Base-by-base conservation (phyloP, 1,140 invertebrate species). In the Drosophila azteca region DNA sequence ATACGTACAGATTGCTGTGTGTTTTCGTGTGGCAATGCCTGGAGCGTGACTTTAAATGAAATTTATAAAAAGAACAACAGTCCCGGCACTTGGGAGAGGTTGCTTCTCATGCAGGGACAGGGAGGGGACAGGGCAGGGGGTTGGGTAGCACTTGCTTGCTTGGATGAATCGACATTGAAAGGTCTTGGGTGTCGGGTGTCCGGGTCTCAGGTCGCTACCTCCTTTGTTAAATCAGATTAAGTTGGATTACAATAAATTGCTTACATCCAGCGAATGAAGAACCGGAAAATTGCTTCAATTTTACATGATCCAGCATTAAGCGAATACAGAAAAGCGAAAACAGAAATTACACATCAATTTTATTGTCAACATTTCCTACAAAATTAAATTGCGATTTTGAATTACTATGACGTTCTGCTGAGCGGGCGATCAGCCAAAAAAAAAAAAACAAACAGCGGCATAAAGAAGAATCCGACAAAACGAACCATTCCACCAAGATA, bases 201-300 rank as follows among this genome's bases (percentile, higher is more conserved):
- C 11, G 13, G 54, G 29, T 53, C 51, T 53, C 44, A 13, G 35
- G 35, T 45, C 26, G 39, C 43, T 50, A 54, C 73, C 48, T 59
- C 35, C 49, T 59, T 73, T 44, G 35, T 39, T 39, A 13, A 78
- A 75, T 66, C 78, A 87, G 78, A 87, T 85, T 85, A 87, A 64
- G 69, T 59, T 82, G 82, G 74, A 82, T 85, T 78, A 75, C 73
- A 66, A 68, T 77, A 80, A 85, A 82, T 72, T 71, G 70, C 55
- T 78, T 72, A 65, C 75, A 77, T 57, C 51, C 58, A 59, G 55
- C 22, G 17, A 72, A 51, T 31, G 43, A 65, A 35, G 44, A 43
- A 57, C 41, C 66, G 53, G 53, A 62, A 66, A 77, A 77, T 68
- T 70, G 59, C 62, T 81, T 77, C 45, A 85, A 77, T 77, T 85